Base-by-base conservation (phyloP, 2,888 invertebrate species). In the Erynnis tages region DNA sequence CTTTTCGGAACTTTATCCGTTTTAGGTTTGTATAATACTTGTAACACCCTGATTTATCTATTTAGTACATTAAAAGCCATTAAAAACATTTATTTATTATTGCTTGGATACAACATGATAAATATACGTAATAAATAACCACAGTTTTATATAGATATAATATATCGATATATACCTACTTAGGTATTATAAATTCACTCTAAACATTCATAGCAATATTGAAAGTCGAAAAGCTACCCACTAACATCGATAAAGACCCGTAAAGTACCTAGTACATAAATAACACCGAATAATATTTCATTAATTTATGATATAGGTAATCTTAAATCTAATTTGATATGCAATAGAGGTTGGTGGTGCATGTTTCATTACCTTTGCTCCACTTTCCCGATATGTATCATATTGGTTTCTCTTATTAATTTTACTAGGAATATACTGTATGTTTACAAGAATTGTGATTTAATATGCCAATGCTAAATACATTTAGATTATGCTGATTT, bases 251-350 rank as follows among this genome's bases (percentile, higher is more conserved):
- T 49, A 32, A 41, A 40, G 16, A 49, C 48, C 40, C 48, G n/a
- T 49, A 38, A 40, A 49, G 25, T 32, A n/a, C n/a, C n/a, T n/a
- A 49, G 48, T 32, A 49, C n/a, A 34, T 48, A 50, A 43, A 34
- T 48, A 50, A 43, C 59, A 60, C 59, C 54, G 59, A 59, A 58
- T 57, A 71, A 72, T 67, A 71, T 59, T 68, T 61, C 60, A 61
- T 53, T 56, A 38, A 53, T 50, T 50, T 45, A 41, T 56, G 60
- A 60, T 68, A 64, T 61, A 69, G 69, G 67, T 61, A 32, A 61
- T 58, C 73, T 77, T 79, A 79, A 55, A 49, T 40, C 70, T 77
- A 76, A 55, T 53, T 73, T 86, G 84, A 85, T 87, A 87, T 85
- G 84, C 78, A 75, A 71, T 63, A 63, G 67, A 62, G 75, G 74